phyloP scores from a whole-genome alignment of 2,888 invertebrate species.

The Dorcus hopei region DNA sequence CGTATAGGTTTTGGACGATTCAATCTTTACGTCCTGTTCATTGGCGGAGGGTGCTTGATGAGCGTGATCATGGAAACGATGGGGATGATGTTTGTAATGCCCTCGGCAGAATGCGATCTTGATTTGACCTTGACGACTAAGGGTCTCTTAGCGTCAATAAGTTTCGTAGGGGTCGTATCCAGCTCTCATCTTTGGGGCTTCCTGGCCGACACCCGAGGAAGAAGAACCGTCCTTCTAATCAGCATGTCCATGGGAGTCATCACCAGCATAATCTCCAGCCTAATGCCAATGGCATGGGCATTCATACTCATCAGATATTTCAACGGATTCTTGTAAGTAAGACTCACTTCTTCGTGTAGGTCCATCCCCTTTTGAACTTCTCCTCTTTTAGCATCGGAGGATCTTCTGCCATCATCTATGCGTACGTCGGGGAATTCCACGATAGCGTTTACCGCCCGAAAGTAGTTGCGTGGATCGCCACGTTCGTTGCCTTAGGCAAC shows the following conservation, averaged over 20 bases:
- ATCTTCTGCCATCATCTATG: slow-evolving; percentile 53
- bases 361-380: not conserved
- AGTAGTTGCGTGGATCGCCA: slow-evolving; percentile 45
- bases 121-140: slow-evolving; percentile 58
- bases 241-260: slow-evolving; percentile 51
- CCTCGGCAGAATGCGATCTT: slow-evolving; percentile 67
- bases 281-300: slow-evolving; percentile 52
- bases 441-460: slow-evolving; percentile 49
- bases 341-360: not conserved
- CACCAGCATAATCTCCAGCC: slow-evolving; percentile 52
- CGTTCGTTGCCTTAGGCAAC: slow-evolving; percentile 46
- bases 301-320: slow-evolving; percentile 54
- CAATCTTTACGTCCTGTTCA: slow-evolving; percentile 59
- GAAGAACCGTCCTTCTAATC: slow-evolving; percentile 51
- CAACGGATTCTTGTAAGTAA: slow-evolving; percentile 54
- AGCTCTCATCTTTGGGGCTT: slow-evolving; percentile 61
- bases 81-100: slow-evolving; percentile 63
- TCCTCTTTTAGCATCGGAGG: slow-evolving; percentile 44
- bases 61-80: slow-evolving; percentile 67
- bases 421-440: slow-evolving; percentile 55
- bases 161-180: slow-evolving; percentile 62
- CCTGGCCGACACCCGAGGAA: slow-evolving; percentile 55
- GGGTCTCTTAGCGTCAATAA: slow-evolving; percentile 63
- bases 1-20: slow-evolving; percentile 55
- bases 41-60: slow-evolving; percentile 62